Evolutionary conservation across 2,888 invertebrate species (phyloP), one percentile per base, ranked within the genome.

Genomic region (Sclerodermus sp.): DNA sequence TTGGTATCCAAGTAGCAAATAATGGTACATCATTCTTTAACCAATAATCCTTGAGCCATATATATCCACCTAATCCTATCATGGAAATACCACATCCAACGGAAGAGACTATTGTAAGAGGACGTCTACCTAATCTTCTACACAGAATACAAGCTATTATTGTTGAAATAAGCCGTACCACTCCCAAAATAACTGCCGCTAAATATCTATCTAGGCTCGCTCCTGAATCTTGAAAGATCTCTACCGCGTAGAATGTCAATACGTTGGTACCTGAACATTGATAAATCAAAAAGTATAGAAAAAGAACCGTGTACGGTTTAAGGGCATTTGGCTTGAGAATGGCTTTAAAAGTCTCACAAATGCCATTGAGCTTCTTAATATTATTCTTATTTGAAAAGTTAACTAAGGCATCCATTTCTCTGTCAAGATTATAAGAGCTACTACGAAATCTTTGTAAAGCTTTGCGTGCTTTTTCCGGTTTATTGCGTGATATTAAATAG

Each of bases 191-290:
- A 31, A 87, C 84, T 1, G 87, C 84, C 18, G 86, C 80, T 65
- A 81, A 72, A 63, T 86, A 81, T 8, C 85, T 84, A 64, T 86
- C 80, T 44, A 83, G 71, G 2, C 77, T 67, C 0, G 85, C 80
- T 2, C 86, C 86, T 0, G 86, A 84, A 16, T 83, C 81, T 80
- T 82, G 75, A 68, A 87, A 86, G 1, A 87, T 84, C 62, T 86
- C 83, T 2, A 87, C 85, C 3, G 87, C 86, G 62, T 87, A 87
- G 64, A 87, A 87, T 0, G 87, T 87, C 18, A 87, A 80, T 1
- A 85, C 84, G 59, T 87, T 87, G 10, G 87, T 85, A 0, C 87
- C 87, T 45, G 86, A 85, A 82, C 86, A 87, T 67, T 87, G 87
- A 70, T 87, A 87, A 44, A 87, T 84, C 67, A 86, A 80, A 75